Evolutionary conservation across 2,113 vertebrate species (phyloP).

Genomic region (Microcebus murinus): DNA sequence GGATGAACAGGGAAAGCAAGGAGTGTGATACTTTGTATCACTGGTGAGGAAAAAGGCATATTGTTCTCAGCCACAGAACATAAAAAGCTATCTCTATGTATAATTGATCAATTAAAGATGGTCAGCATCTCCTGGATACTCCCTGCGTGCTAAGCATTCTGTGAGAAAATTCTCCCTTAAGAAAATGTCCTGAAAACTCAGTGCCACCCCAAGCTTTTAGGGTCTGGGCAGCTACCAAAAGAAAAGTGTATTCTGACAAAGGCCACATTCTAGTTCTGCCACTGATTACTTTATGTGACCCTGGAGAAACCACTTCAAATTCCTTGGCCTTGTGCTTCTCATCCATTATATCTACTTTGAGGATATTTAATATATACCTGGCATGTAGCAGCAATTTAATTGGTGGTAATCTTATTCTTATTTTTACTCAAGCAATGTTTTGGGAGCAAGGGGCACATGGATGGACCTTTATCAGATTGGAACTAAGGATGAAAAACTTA

Average conservation of each 20-base stretch:
- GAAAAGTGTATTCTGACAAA: not conserved
- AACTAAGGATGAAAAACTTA: not conserved
- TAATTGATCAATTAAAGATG: accelerated
- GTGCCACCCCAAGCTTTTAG: not conserved
- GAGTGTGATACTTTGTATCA: too few species aligned
- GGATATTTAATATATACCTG: not conserved
- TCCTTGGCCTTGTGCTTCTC: not conserved
- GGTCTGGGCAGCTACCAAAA: not conserved
- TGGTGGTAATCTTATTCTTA: not conserved
- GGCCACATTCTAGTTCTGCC: accelerated
- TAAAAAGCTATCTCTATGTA: not conserved
- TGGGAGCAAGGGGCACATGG: too few species aligned
- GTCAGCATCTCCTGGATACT: not conserved
- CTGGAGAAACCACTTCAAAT: not conserved
- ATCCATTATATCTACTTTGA: not conserved
- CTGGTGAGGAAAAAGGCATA: not conserved
- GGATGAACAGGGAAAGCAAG: not conserved
- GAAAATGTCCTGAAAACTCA: not conserved
- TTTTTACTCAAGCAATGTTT: not conserved
- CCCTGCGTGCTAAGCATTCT: not conserved
- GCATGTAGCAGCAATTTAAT: not conserved
- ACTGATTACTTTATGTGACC: too few species aligned
- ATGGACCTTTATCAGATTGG: not conserved
- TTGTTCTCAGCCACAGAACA: not conserved
- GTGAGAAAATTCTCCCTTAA: not conserved